Evolutionary conservation across 2,888 invertebrate genomes (phyloP).

Genomic region (Leucozona laternaria): DNA sequence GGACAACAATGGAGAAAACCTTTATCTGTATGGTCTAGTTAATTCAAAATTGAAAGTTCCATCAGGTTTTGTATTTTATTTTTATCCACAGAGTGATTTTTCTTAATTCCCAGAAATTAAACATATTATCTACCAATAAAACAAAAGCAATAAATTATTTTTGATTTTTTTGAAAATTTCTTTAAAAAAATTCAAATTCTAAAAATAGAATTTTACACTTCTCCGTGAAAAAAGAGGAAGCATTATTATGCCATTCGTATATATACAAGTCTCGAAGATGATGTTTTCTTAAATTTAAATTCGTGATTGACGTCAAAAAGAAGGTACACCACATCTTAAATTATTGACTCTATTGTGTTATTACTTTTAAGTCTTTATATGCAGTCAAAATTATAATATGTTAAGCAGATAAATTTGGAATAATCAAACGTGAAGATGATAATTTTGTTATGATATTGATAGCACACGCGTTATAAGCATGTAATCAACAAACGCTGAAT

Average conservation of each 20-base stretch:
- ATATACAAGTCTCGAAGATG: background rate
- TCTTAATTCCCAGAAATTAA: background rate
- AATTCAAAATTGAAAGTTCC: no score
- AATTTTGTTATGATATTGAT: background rate
- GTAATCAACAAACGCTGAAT: background rate
- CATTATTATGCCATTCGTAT: background rate
- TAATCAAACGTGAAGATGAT: conserved; percentile 7
- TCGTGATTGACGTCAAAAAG: conserved; percentile 25
- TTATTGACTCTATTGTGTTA: conserved; percentile 21
- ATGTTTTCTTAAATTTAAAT: background rate
- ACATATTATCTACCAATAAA: background rate
- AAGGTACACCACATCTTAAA: background rate
- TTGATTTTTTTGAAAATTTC: background rate
- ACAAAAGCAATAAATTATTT: background rate
- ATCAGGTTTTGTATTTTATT: no score
- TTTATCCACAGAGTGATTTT: no score
- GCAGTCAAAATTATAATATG: background rate
- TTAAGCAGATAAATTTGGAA: conserved; percentile 6
- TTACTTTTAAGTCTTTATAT: conserved; percentile 1
- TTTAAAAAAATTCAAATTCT: background rate
- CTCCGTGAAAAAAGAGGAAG: background rate
- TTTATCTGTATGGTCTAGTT: no score
- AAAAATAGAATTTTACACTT: conserved; percentile 15
- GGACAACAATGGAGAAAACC: no score
- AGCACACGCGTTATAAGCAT: background rate